Base-by-base conservation (phyloP, 37 sponge, comb jelly and placozoan species). In the Theonella swinhoei region DNA sequence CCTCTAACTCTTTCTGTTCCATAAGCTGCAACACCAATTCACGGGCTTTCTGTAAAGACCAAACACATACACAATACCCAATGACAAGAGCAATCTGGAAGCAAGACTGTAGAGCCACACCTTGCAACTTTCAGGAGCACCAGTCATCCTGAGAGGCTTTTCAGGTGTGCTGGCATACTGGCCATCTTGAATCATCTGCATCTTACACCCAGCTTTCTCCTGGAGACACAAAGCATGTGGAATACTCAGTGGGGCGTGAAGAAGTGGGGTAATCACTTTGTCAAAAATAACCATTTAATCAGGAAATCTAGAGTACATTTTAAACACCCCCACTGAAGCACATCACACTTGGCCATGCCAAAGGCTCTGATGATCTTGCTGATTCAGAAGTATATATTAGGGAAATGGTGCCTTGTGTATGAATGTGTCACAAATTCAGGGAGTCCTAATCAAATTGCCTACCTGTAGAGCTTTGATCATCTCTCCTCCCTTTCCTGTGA, bases 171-270 rank as follows among this genome's bases (percentile, higher is more conserved):
- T 89, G 25, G 90, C 77, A 80, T 85, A 95, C 38, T 54, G 78
- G 1, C 96, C 94, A 79, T 98, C 99, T 79, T 98, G 99, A 34
- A 98, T 90, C 93, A 98, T 96, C 78, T 94, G 94, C 96, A 98
- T 94, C 66, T 91, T 90, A 63, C 96, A 95, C 0, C 94, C 96
- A 68, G 96, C 94, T 41, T 85, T 76, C 74, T 98, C 96, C 94
- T 97, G 86, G 4, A 82, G 37, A 74, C 23, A 70, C 25, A 38
- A 2, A 17, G 64, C 3, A n/a, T n/a, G n/a, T n/a, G n/a, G n/a
- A n/a, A n/a, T n/a, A n/a, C n/a, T n/a, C n/a, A n/a, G n/a, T n/a
- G n/a, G n/a, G n/a, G n/a, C n/a, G n/a, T n/a, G n/a, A n/a, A n/a
- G n/a, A n/a, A n/a, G n/a, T n/a, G n/a, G n/a, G n/a, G n/a, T n/a